Base-by-base conservation (phyloP, 2,888 invertebrate genomes). In the Chloromyia formosa region DNA sequence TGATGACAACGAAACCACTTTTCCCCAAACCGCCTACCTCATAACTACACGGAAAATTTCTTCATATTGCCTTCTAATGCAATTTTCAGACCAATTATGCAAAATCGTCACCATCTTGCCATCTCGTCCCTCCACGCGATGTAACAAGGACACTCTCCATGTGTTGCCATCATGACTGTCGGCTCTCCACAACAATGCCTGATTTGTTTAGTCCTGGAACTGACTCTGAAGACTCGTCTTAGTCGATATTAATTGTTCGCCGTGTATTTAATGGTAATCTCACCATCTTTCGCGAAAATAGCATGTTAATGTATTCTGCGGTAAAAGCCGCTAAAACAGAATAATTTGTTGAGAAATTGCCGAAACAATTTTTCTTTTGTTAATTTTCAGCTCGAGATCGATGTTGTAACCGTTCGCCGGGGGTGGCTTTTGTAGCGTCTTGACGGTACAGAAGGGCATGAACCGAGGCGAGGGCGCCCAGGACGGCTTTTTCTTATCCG, bases 231-330 rank as follows among this genome's bases (percentile, higher is more conserved):
- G 71, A n/a, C 49, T 49, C 3, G 71, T 40, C 42, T 71, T 71
- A 56, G 58, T 23, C 56, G n/a, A 58, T 71, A 71, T 71, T 71
- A 71, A 71, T 71, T 71, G 71, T 40, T 56, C 27, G 27, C 58
- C 53, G 45, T 71, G 71, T 71, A 71, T 71, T 71, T 58, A 40
- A 40, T 69, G 53, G 27, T 35, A 35, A 35, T 35, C 27, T 35
- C 27, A 35, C 27, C 49, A 42, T 54, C 27, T 35, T 27, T 69
- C 35, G 54, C 56, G 58, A 58, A 74, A 74, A 74, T 69, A 53
- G 56, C 66, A 74, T 74, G 74, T 60, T 74, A 74, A 74, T 74
- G 69, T 69, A 74, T 74, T 74, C 69, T 35, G 27, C 68, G 74
- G 60, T 61, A 53, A 69, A 60, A 60, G 69, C 61, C 69, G 27